Evolutionary conservation across 1,140 invertebrate species (phyloP), one percentile per base, ranked within the genome.

Genomic region (Asobara japonica): DNA sequence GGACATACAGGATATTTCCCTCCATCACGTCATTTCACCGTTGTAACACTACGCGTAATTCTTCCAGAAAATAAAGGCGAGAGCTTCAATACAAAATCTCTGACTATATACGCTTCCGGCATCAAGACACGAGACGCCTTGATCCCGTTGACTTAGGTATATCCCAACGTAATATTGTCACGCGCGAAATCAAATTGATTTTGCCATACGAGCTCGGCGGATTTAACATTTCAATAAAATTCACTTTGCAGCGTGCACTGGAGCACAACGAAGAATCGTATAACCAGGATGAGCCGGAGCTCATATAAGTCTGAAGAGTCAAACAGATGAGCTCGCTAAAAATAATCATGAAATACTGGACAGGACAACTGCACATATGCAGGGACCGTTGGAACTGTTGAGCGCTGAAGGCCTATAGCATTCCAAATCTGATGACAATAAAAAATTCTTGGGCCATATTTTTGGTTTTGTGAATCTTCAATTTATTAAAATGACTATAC

Each of bases 221-320:
- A 64, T 71, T 71, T 65, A 65, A 51, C 69, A 71, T 71, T 71
- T 71, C 62, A 71, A 71, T 71, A 65, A 71, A 71, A 65, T 65
- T 36, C 61, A 70, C 56, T 70, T 70, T 70, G 22, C 18, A 18
- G 56, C n/a, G 29, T 11, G 29, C 13, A 16, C 29, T 29, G 31
- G 16, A 16, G 51, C 5, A 13, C 38, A 16, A 27, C 65, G 16
- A 66, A 41, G 41, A 41, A 41, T 25, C 16, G 7, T 30, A 27
- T 22, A 68, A 68, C n/a, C 11, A 22, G 13, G 31, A 69, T 56
- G 48, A 69, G n/a, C n/a, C n/a, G n/a, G n/a, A n/a, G n/a, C n/a
- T n/a, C n/a, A n/a, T n/a, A n/a, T n/a, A n/a, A n/a, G n/a, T n/a
- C n/a, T n/a, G n/a, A n/a, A n/a, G n/a, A n/a, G n/a, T n/a, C n/a